A percentile compares a stretch with the other conserved stretches of the same genome.
These are phyloP conservation scores for Gila robusta DNA, from an alignment of 2,797 vertebrate genomes.

Conservation along the genomic window DNA sequence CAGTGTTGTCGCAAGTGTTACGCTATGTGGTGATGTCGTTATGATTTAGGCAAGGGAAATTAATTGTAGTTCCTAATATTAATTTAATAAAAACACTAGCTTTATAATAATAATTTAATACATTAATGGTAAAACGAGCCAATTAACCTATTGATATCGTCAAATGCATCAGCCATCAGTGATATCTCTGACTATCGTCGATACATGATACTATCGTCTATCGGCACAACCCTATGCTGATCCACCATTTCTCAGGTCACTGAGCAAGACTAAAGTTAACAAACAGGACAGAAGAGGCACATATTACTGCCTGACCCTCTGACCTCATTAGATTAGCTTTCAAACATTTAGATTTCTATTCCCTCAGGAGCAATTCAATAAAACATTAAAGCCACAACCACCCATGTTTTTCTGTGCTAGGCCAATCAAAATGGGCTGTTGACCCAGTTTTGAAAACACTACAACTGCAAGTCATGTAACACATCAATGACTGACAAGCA, in stretches of 20 bases:
- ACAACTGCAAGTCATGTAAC: background rate
- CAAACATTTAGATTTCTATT: background rate
- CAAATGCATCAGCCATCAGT: too few relatives aligned
- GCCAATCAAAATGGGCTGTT: constrained; percentile 12
- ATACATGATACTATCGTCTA: too few relatives aligned
- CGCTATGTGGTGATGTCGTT: too few relatives aligned
- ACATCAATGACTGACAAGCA: constrained; percentile 11
- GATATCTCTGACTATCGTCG: too few relatives aligned
- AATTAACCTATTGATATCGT: too few relatives aligned
- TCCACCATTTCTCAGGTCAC: constrained; percentile 25
- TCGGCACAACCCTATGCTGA: background rate
- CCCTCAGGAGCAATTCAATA: constrained; percentile 14
- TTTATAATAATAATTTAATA: too few relatives aligned
- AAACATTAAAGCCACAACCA: constrained; percentile 25
- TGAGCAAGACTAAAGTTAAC: constrained; percentile 27
- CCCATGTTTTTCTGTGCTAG: constrained; percentile 16
- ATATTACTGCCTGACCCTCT: constrained; percentile 42
- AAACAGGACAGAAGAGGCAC: constrained; percentile 22
- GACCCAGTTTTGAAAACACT: constrained; percentile 31
- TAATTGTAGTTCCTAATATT: too few relatives aligned
- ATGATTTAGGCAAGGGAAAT: too few relatives aligned
- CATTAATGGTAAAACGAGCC: too few relatives aligned
- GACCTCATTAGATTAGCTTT: constrained; percentile 4
- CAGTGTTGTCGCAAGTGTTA: too few relatives aligned
- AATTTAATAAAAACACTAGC: too few relatives aligned